Base-by-base conservation (phyloP, 2,113 vertebrate genomes). In the Physeter macrocephalus region DNA sequence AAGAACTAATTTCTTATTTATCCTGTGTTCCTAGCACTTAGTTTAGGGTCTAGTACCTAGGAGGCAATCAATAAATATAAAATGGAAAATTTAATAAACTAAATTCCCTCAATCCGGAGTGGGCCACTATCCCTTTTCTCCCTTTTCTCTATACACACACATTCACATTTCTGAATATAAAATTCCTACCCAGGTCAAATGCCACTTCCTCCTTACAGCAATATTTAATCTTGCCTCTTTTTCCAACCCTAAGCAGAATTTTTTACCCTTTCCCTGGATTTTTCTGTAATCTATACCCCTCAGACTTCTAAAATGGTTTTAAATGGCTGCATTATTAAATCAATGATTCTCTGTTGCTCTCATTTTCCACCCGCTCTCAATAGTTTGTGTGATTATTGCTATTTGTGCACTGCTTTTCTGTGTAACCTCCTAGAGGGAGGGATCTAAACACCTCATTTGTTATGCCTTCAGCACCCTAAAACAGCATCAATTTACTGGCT, bases 111-210 rank as follows among this genome's bases (percentile, higher is more conserved):
- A 67, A 36, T 82, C 41, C 8, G 9, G 39, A 85, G 90, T 43
- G 15, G 13, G 5, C 12, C 34, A 88, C 6, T 66, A 27, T 54
- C 84, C 36, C 36, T 46, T 46, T 25, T 17, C 11, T 52, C 5
- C 12, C 4, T 46, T 80, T 84, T 64, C 62, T 61, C 49, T 91
- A 29, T 5, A 25, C 5, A n/a, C 12, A 93, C 29, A 13, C 29
- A 77, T 7, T 81, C 62, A 92, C 23, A 31, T 81, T 90, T 75
- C 57, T 92, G 14, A 97, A 78, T 66, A 92, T 67, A 89, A 95
- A 94, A 88, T 49, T 77, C 6, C 34, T 12, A 49, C 20, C 36
- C 43, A 88, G 27, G 20, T 91, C 17, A 95, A 96, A 93, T 17
- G 14, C 17, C 27, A 75, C 43, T 84, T 96, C 23, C 80, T 96